A percentile compares a stretch with the other conserved stretches of the same genome.
Conservation (phyloP, 2,113 vertebrate species). For the Pedetes capensis region DNA sequence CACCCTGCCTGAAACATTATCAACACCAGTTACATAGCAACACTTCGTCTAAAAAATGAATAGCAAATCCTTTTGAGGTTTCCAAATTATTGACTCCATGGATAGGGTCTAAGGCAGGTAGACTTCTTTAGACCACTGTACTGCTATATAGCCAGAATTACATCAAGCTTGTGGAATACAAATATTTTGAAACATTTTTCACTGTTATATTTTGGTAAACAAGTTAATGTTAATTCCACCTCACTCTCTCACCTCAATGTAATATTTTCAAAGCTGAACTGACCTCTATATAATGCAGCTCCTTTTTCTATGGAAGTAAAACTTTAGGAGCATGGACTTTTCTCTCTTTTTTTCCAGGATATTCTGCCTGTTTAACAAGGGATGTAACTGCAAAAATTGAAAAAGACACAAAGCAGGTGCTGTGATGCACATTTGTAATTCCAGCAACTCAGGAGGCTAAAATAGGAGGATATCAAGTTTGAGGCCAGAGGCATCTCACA, state of each 20-base stretch:
- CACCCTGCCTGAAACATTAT: too few relatives aligned
- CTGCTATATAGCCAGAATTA: not conserved
- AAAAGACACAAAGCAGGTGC: too few relatives aligned
- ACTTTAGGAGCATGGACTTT: not conserved
- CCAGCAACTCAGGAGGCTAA: too few relatives aligned
- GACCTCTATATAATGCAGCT: not conserved
- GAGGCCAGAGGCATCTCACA: too few relatives aligned
- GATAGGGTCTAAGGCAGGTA: not conserved
- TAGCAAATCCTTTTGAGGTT: not conserved
- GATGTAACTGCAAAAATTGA: not conserved
- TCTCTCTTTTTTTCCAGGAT: not conserved
- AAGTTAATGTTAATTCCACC: not conserved
- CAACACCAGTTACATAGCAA: too few relatives aligned
- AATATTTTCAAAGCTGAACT: slow-evolving; percentile 3
- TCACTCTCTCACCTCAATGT: not conserved
- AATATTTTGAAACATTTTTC: slow-evolving; percentile 9
- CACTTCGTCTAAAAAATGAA: too few relatives aligned
- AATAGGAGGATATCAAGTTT: too few relatives aligned
- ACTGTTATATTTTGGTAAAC: not conserved
- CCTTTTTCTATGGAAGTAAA: not conserved
- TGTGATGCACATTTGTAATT: too few relatives aligned
- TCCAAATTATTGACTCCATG: not conserved
- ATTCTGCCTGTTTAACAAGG: not conserved
- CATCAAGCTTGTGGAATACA: not conserved
- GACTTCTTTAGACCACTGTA: not conserved